Evolutionary conservation across 53 echinoderm and acorn worm species (phyloP), one percentile per base, ranked within the genome.

Genomic region (Holothuria leucospilota): DNA sequence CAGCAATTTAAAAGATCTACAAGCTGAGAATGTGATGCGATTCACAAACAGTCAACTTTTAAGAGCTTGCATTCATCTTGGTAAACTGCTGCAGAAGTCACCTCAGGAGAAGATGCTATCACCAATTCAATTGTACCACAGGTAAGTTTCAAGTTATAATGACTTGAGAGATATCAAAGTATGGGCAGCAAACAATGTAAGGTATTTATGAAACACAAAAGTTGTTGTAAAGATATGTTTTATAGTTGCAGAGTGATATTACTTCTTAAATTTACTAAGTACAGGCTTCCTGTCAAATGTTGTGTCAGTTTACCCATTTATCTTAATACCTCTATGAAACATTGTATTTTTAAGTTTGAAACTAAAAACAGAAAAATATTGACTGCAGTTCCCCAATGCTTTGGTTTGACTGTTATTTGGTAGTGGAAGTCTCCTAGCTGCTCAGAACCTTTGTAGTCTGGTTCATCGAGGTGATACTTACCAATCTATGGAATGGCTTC

Each of bases 401-500:
- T 56, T 56, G 56, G 56, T 56, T 23, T 78, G 0, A 10, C 9
- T 59, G 18, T 68, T 38, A 69, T 58, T n/a, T 34, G 59, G 28
- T 85, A 96, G 96, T 82, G 87, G 78, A 66, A 89, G 91, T 13
- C 56, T 92, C 14, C 41, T 96, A 67, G 96, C 96, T 5, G 68
- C 92, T 53, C 90, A 96, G 82, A 96, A 91, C 30, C 87, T 96
- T 18, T 96, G 96, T 64, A 83, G 66, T 11, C 85, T 96, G 63
- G 92, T 90, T 38, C 91, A 91, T 66, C 80, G 96, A 29, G 96
- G 94, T 38, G 94, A 96, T 75, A 91, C 94, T 26, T 96, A 96
- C 79, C 94, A 96, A 69, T 94, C 96, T 0, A 85, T 96, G 94
- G 92, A 94, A 77, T 96, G 96, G 94, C 83, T 94, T 16, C 89